Evolutionary conservation across 1,140 invertebrate species (phyloP), one percentile per base, ranked within the genome.

Genomic region (Chrysopa pallens): DNA sequence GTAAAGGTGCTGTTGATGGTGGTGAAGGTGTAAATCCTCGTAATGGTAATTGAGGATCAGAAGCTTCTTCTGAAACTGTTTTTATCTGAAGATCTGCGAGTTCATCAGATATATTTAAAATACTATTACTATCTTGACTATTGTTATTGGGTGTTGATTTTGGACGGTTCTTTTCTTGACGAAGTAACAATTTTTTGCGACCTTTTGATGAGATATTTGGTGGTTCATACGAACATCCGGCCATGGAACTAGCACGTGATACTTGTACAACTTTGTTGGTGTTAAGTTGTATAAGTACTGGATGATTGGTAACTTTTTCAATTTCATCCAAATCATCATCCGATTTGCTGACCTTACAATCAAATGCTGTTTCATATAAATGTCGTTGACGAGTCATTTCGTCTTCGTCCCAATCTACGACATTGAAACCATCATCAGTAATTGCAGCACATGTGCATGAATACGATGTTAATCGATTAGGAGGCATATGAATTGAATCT

Each of bases 301-400:
- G 78, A 56, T 84, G 80, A 57, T 85, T 85, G 42, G 78, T 79
- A 36, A 85, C 76, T 46, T 80, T 74, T 52, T 85, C 80, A 15
- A 83, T 72, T 50, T 84, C 78, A 52, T 86, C 81, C 39, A 85
- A 67, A 53, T 86, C 80, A 57, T 86, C 81, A 51, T 84, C 80
- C 8, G 79, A 84, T 36, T 79, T 76, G 52, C 73, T 79, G 54
- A 87, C 76, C 58, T 84, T 84, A 56, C 81, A 85, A 58, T 88
- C 85, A 61, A 89, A 89, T 35, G 85, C 85, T 31, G 85, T 89
- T 61, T 89, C 85, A 56, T 88, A 89, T 28, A 87, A 70, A 58
- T 82, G 80, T 50, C 80, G 70, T 52, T 78, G 73, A 55, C 70
- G 72, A 50, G 73, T 68, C 78, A 78, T 78, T 54, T 69, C 64